phyloP scores from a whole-genome alignment of 2,113 vertebrate species.

The Lethenteron reissneri region DNA sequence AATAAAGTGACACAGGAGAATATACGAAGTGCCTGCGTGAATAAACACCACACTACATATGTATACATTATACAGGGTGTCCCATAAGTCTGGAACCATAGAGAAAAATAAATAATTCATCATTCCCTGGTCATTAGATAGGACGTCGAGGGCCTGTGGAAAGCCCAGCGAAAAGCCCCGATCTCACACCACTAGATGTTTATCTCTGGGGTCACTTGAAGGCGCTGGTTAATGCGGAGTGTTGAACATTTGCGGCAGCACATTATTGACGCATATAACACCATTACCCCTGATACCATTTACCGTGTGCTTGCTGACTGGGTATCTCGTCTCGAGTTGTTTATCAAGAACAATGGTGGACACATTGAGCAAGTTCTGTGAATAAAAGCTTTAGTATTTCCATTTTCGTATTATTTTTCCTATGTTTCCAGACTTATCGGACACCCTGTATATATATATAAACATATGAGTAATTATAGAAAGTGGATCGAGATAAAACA shows the following conservation, averaged over 20 bases:
- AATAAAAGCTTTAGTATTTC: neutral
- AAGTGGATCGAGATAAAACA: neutral
- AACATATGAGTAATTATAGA: neutral
- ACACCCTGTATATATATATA: slow-evolving; percentile 1
- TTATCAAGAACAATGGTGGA: slow-evolving; percentile 1
- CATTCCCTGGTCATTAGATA: neutral
- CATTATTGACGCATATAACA: slow-evolving; percentile 3
- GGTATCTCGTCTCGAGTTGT: neutral
- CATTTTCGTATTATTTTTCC: neutral
- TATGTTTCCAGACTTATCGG: neutral
- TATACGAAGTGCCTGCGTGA: no score
- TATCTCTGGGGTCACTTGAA: neutral
- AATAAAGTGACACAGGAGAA: no score
- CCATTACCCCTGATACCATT: slow-evolving; percentile 1
- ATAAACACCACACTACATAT: no score
- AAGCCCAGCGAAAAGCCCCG: no score
- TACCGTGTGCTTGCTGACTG: slow-evolving; percentile 4
- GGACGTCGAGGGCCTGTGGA: no score
- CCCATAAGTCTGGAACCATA: neutral
- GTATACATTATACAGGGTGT: no score
- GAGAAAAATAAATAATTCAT: neutral
- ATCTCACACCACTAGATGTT: neutral
- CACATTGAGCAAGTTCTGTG: slow-evolving; percentile 5
- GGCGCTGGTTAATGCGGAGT: neutral
- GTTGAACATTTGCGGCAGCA: slow-evolving; percentile 3